Percentiles rank a stretch among this genome's conserved stretches.
These are phyloP conservation scores for Sinonovacula constricta DNA, from an alignment of 1,140 invertebrate genomes.

Conservation along the genomic window DNA sequence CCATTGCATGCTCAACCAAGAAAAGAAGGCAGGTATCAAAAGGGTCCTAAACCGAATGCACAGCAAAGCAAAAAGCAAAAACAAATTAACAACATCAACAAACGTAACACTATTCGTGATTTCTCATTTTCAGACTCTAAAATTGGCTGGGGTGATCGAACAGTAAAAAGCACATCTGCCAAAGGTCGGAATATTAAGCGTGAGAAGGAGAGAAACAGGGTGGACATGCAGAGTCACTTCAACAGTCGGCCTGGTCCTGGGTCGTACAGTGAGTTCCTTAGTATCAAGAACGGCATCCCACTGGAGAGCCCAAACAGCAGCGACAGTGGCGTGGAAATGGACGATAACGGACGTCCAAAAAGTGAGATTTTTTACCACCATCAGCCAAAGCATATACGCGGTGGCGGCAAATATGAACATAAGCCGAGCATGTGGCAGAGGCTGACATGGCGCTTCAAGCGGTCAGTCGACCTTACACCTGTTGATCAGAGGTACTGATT, in stretches of 20 bases:
- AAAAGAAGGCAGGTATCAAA: neutral
- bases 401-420: constrained; percentile 9
- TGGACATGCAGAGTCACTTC: neutral
- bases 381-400: constrained; percentile 43
- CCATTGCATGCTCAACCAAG: neutral
- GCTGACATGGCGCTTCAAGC: constrained; percentile 44
- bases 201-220: constrained; percentile 33
- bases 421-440: constrained; percentile 39
- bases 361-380: constrained; percentile 36
- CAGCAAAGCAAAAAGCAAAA: constrained; percentile 35
- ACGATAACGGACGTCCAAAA: constrained; percentile 16
- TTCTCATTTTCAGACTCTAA: constrained; percentile 50
- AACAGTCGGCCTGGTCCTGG: neutral
- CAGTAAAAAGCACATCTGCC: constrained; percentile 45
- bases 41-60: constrained; percentile 4
- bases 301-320: constrained; percentile 48
- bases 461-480: neutral
- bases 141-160: constrained; percentile 50
- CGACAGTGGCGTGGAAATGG: constrained; percentile 44
- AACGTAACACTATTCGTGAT: constrained; percentile 49
- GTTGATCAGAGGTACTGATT: too few relatives aligned
- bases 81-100: neutral
- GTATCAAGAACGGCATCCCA: constrained; percentile 12
- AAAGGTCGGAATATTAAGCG: constrained; percentile 49
- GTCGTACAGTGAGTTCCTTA: constrained; percentile 45